phyloP scores from a whole-genome alignment of 2,797 vertebrate species.

The Halcyon chelicuti region DNA sequence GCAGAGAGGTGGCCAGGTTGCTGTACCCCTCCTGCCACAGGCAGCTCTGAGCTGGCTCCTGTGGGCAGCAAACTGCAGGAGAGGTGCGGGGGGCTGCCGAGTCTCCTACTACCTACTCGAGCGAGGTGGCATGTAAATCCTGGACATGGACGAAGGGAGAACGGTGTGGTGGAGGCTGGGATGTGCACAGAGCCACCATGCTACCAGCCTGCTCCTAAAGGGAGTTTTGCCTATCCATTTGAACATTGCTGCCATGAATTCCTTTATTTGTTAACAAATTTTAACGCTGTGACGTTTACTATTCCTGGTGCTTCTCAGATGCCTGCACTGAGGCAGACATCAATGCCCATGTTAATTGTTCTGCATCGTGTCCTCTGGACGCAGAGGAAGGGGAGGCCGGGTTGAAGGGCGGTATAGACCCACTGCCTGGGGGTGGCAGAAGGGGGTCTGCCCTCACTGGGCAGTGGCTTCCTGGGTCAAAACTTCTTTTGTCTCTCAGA shows the following conservation, averaged over 20 bases:
- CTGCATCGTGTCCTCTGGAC: not conserved
- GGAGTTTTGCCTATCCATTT: not conserved
- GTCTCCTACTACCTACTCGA: not conserved
- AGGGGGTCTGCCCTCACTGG: not conserved
- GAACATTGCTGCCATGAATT: not conserved
- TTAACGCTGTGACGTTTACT: not conserved
- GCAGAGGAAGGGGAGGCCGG: not conserved
- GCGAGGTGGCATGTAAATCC: not conserved
- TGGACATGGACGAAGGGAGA: too few species aligned
- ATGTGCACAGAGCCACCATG: not conserved
- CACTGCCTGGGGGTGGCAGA: accelerated
- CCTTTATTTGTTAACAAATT: not conserved
- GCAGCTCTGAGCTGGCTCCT: not conserved
- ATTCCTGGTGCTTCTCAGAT: not conserved
- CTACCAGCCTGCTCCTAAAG: not conserved
- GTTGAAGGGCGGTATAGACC: accelerated
- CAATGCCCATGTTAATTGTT: accelerated
- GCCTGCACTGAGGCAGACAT: not conserved
- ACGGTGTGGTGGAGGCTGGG: not conserved
- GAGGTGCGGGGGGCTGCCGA: not conserved
- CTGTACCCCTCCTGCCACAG: not conserved
- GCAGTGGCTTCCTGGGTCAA: not conserved
- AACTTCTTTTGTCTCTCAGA: not conserved
- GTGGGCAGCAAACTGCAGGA: not conserved
- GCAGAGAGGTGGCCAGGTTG: not conserved